Base-by-base conservation (phyloP, 2,797 vertebrate genomes). In the Hybognathus amarus region DNA sequence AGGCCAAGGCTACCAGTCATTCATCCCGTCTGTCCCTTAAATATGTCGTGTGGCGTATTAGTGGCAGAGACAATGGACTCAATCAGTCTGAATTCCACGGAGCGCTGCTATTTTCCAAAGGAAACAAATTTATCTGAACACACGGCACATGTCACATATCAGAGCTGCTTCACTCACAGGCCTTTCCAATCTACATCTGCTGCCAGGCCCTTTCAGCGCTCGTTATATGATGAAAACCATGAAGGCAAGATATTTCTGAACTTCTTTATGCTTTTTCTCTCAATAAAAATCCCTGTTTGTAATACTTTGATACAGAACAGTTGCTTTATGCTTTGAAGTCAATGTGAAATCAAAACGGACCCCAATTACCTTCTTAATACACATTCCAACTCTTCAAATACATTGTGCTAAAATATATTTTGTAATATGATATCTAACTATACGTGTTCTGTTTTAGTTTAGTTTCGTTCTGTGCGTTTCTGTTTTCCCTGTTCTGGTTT, bases 161-260 rank as follows among this genome's bases (percentile, higher is more conserved):
- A 86, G 79, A 75, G 74, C 52, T 38, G 74, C 54, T 85, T 79
- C 77, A 61, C 63, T 54, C 27, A 36, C 30, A 79, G 77, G 70
- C 85, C 70, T 42, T 64, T 79, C 36, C 54, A 83, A 38, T 79
- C 70, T 38, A 33, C 50, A 71, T 76, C 80, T 80, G 78, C 80
- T 83, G 87, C 84, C 82, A 86, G 36, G 75, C 47, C 22, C 33
- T 70, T 86, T 79, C 84, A 76, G 52, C 17, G 7, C 64, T 84
- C 59, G 22, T 81, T 69, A 64, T 56, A 45, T 75, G 86, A 87
- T 73, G 71, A 80, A 87, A 85, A 68, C 80, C 86, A 85, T 74
- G 66, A 77, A 69, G 70, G 24, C 63, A 6, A 38, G 13, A 56
- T 17, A 38, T 27, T 76, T 63, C 70, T 63, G 17, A 27, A 69